phyloP scores from a whole-genome alignment of 1,140 invertebrate species.

The Drosophila leontia region DNA sequence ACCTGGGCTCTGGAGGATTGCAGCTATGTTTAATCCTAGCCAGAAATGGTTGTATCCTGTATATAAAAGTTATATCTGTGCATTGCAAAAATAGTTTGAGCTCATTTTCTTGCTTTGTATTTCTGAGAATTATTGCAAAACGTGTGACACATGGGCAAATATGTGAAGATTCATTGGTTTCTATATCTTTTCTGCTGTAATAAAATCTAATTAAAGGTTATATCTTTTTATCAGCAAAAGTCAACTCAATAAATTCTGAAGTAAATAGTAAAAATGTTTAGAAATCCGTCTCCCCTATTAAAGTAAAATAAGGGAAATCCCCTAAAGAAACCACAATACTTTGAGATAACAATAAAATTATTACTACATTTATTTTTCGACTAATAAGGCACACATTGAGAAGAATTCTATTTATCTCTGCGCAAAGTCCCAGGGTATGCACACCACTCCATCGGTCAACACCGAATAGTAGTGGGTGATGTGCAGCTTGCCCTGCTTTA shows the following conservation, averaged over 20 bases:
- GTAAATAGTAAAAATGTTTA: background rate
- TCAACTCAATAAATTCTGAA: background rate
- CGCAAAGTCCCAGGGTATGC: slow-evolving; percentile 96
- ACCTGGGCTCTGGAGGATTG: slow-evolving; percentile 72
- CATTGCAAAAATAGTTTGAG: background rate
- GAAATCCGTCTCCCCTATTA: background rate
- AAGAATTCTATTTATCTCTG: slow-evolving; percentile 49
- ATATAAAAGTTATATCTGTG: background rate
- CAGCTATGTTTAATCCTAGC: slow-evolving; percentile 45
- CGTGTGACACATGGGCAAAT: background rate
- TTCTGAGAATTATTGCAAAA: background rate
- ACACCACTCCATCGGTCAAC: slow-evolving; percentile 94
- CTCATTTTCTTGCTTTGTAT: background rate
- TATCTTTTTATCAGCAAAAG: background rate
- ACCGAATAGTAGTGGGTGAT: slow-evolving; percentile 97
- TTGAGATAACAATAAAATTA: background rate
- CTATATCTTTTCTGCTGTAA: background rate
- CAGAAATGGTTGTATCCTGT: too few relatives aligned
- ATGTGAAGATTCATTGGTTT: background rate
- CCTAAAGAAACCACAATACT: background rate
- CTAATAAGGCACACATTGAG: slow-evolving; percentile 60
- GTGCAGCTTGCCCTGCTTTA: slow-evolving; percentile 88
- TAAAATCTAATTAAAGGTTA: background rate
- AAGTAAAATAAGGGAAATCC: background rate
- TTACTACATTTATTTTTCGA: slow-evolving; percentile 28